phyloP scores from a whole-genome alignment of 2,797 vertebrate species.

The Crossoptilon crossoptilon region DNA sequence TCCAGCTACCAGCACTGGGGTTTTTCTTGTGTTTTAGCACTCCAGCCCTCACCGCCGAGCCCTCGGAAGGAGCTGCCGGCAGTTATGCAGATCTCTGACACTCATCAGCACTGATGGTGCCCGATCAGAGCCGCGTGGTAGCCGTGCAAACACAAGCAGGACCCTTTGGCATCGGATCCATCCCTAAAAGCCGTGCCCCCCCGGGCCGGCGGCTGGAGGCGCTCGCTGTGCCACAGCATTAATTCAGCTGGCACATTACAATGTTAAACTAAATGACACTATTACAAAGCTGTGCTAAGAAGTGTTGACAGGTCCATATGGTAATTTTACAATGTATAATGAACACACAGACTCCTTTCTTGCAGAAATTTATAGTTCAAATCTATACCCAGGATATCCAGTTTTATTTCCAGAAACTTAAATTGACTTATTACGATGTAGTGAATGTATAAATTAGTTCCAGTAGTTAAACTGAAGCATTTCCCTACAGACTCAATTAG shows the following conservation, averaged over 20 bases:
- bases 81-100: not conserved
- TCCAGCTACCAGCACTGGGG: not conserved
- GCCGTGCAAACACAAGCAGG: slow-evolving; percentile 81
- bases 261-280: slow-evolving; percentile 98
- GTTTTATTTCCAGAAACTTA: slow-evolving; percentile 95
- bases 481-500: slow-evolving; percentile 97
- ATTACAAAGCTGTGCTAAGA: slow-evolving; percentile 94
- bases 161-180: slow-evolving; percentile 84
- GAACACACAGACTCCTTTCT: slow-evolving; percentile 91
- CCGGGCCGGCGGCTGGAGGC: slow-evolving; percentile 87
- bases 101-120: not conserved
- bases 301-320: slow-evolving; percentile 99
- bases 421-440: slow-evolving; percentile 98
- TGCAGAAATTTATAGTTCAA: slow-evolving; percentile 92
- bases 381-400: slow-evolving; percentile 90
- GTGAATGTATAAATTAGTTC: slow-evolving; percentile 98
- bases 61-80: not conserved
- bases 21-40: not conserved
- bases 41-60: not conserved
- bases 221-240: slow-evolving; percentile 89
- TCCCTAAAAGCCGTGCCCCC: slow-evolving; percentile 83
- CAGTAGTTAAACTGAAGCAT: slow-evolving; percentile 98
- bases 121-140: slow-evolving; percentile 80
- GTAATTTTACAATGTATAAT: slow-evolving; percentile 97
- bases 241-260: slow-evolving; percentile 94